These are phyloP conservation scores for Eonycteris spelaea DNA, from an alignment of 2,113 vertebrate genomes.

Conservation along the genomic window DNA sequence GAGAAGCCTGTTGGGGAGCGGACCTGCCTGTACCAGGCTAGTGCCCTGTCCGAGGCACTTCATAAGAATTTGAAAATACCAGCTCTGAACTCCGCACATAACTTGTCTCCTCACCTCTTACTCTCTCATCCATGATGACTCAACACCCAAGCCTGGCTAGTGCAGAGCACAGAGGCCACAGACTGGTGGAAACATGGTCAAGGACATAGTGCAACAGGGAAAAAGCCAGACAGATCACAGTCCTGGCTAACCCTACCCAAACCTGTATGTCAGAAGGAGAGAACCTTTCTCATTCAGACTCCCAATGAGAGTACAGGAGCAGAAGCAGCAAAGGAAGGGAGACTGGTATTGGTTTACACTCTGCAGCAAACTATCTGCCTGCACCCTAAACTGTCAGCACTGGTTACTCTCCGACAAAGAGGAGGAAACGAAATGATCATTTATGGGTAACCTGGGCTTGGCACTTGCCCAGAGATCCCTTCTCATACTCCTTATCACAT, in stretches of 20 bases:
- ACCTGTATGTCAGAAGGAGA: background rate
- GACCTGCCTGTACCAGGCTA: background rate
- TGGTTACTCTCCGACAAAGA: background rate
- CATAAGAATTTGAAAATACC: background rate
- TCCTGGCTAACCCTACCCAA: background rate
- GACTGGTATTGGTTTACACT: background rate
- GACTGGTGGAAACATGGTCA: background rate
- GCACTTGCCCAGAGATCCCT: background rate
- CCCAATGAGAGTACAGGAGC: background rate
- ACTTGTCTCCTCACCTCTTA: background rate
- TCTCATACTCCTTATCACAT: background rate
- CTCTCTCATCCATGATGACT: background rate
- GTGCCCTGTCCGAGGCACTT: background rate
- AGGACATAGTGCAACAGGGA: background rate
- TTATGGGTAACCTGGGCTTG: background rate
- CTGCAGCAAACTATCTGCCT: background rate
- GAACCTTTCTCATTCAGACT: background rate
- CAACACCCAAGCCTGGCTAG: background rate
- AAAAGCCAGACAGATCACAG: background rate
- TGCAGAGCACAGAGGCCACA: background rate
- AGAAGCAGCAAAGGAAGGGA: background rate
- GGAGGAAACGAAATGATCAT: background rate
- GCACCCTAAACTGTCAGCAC: background rate
- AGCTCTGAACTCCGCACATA: background rate
- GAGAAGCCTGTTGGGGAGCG: background rate